These are phyloP conservation scores for Harpagoxenus sublaevis DNA, from an alignment of 2,888 invertebrate genomes.

Conservation along the genomic window DNA sequence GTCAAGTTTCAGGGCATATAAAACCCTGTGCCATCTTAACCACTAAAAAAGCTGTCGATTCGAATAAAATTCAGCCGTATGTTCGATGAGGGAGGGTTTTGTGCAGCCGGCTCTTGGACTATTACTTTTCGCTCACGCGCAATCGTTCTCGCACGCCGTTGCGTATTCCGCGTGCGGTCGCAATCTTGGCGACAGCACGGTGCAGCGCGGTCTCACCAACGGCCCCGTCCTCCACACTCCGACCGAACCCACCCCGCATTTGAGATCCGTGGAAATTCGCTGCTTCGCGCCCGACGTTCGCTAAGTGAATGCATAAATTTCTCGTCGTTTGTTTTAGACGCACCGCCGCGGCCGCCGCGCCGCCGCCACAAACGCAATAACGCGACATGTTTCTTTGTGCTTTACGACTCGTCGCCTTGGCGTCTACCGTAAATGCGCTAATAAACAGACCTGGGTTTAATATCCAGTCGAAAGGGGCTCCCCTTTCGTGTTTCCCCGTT, in stretches of 20 bases:
- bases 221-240: not conserved
- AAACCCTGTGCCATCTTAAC: too few relatives aligned
- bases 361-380: constrained; percentile 69
- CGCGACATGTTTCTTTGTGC: constrained; percentile 76
- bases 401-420: constrained; percentile 70
- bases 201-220: constrained; percentile 28
- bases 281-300: constrained; percentile 50
- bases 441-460: constrained; percentile 76
- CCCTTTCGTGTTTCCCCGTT: not conserved
- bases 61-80: too few relatives aligned
- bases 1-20: too few relatives aligned
- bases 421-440: constrained; percentile 76
- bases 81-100: too few relatives aligned
- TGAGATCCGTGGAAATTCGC: constrained; percentile 54
- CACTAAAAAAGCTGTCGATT: too few relatives aligned
- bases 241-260: constrained; percentile 11
- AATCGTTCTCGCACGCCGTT: constrained; percentile 42
- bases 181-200: constrained; percentile 51
- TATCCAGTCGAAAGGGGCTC: constrained; percentile 63
- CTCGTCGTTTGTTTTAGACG: constrained; percentile 71
- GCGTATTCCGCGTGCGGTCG: constrained; percentile 54
- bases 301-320: constrained; percentile 81
- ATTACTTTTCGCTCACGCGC: constrained; percentile 54
- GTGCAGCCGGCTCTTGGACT: too few relatives aligned
- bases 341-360: constrained; percentile 55